A percentile compares a stretch with the other conserved stretches of the same genome.
These are phyloP conservation scores for Dolichoris vasculosae DNA, from an alignment of 1,140 invertebrate species.

Conservation along the genomic window DNA sequence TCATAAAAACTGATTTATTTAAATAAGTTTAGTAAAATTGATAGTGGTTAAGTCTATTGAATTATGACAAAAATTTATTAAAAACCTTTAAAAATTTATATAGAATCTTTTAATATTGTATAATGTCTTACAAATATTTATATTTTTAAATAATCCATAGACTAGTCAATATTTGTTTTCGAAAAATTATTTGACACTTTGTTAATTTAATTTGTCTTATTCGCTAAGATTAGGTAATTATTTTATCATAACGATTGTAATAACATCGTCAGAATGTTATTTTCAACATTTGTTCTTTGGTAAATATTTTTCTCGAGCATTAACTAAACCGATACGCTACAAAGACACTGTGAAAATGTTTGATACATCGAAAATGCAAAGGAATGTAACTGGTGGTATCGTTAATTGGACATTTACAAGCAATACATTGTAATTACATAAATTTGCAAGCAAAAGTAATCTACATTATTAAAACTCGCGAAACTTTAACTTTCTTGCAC, in stretches of 20 bases:
- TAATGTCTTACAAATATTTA: too few relatives aligned
- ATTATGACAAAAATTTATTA: too few relatives aligned
- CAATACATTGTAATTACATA: not conserved
- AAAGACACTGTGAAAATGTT: not conserved
- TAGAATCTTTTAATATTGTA: too few relatives aligned
- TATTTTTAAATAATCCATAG: too few relatives aligned
- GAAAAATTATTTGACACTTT: not conserved
- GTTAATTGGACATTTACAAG: not conserved
- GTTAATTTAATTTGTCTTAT: too few relatives aligned
- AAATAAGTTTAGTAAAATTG: too few relatives aligned
- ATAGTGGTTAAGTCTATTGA: too few relatives aligned
- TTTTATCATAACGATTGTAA: not conserved
- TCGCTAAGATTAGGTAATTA: not conserved
- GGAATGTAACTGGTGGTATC: not conserved
- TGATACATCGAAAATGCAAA: not conserved
- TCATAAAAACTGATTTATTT: too few relatives aligned
- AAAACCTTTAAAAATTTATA: too few relatives aligned
- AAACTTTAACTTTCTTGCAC: not conserved
- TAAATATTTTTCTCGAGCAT: not conserved
- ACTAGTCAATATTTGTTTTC: not conserved
- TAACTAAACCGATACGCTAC: not conserved
- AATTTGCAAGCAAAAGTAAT: not conserved
- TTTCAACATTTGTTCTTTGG: not conserved
- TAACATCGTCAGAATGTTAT: not conserved
- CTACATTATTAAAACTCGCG: not conserved